Conservation (phyloP, 2,797 vertebrate species). For the Cirrhinus molitorella region DNA sequence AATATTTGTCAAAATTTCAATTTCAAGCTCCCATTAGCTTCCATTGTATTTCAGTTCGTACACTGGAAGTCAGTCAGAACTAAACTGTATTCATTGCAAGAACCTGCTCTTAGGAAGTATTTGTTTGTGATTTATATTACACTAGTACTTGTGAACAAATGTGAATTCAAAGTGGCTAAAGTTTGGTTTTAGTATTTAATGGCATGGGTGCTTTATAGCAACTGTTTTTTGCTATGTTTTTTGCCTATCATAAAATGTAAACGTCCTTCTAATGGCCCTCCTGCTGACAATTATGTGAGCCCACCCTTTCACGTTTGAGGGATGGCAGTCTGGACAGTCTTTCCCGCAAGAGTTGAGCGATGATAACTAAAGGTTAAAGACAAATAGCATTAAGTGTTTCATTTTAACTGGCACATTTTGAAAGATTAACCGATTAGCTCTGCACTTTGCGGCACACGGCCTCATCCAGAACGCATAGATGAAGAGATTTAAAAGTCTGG, state of each 20-base stretch:
- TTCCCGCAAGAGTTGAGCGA: conserved; percentile 28
- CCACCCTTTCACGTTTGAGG: not conserved
- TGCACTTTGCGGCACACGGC: conserved; percentile 38
- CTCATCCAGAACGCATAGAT: conserved; percentile 35
- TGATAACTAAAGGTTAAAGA: conserved; percentile 55
- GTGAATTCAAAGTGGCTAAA: not conserved
- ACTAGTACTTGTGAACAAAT: not conserved
- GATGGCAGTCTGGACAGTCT: not conserved
- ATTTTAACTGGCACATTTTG: conserved; percentile 58
- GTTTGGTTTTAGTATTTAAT: not conserved
- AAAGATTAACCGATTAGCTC: conserved; percentile 62
- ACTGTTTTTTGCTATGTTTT: too few species aligned
- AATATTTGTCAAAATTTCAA: too few species aligned
- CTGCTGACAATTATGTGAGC: not conserved
- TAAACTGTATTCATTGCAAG: not conserved
- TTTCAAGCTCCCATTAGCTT: not conserved
- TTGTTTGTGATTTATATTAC: not conserved
- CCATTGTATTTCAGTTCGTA: not conserved
- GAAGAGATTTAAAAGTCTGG: conserved; percentile 47
- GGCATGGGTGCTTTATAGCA: not conserved
- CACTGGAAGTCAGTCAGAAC: not conserved
- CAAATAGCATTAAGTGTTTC: conserved; percentile 63
- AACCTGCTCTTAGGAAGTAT: not conserved
- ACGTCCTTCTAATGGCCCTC: conserved; percentile 1
- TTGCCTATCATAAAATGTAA: not conserved